Percentiles rank a stretch among this genome's conserved stretches.
Evolutionary conservation across 2,888 invertebrate genomes (phyloP).

Genomic region (Drosophila monieri): DNA sequence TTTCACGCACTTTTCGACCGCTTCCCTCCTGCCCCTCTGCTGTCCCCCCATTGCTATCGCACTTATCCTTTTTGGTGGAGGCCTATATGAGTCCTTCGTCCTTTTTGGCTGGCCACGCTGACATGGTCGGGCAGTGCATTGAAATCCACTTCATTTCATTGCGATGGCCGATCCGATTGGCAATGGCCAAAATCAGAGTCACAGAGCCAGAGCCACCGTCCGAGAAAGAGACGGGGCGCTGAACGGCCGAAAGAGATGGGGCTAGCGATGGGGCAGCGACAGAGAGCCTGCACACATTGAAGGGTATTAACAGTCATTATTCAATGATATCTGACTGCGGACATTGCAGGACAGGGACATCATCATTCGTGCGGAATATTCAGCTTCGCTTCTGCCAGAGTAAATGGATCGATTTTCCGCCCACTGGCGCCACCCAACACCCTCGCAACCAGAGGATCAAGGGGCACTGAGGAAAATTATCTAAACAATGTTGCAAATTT

Average conservation of each 20-base stretch:
- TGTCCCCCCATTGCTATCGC: slow-evolving; percentile 10
- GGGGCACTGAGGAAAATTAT: slow-evolving; percentile 11
- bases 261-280: slow-evolving; percentile 4
- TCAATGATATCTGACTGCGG: slow-evolving; percentile 82
- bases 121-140: slow-evolving; percentile 66
- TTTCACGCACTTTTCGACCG: slow-evolving; percentile 55
- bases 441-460: slow-evolving; percentile 40
- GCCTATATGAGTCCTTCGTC: slow-evolving; percentile 19
- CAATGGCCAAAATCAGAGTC: slow-evolving; percentile 40
- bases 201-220: slow-evolving; percentile 12
- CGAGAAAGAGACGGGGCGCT: slow-evolving; percentile 10
- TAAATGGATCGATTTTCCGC: slow-evolving; percentile 70
- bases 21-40: background rate
- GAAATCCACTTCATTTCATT: slow-evolving; percentile 76
- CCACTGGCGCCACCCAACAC: slow-evolving; percentile 9
- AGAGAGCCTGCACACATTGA: slow-evolving; percentile 70
- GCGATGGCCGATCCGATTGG: slow-evolving; percentile 47
- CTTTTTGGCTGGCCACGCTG: slow-evolving; percentile 32
- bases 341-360: slow-evolving; percentile 77
- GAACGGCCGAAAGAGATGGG: slow-evolving; percentile 16
- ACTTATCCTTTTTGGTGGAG: slow-evolving; percentile 5
- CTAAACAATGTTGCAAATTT: too few species aligned
- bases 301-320: slow-evolving; percentile 83
- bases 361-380: slow-evolving; percentile 73
- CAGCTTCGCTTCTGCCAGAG: slow-evolving; percentile 39